Percentiles rank a stretch among this genome's conserved stretches.
Conservation (phyloP, 2,888 invertebrate genomes). For the Agrypnus murinus region DNA sequence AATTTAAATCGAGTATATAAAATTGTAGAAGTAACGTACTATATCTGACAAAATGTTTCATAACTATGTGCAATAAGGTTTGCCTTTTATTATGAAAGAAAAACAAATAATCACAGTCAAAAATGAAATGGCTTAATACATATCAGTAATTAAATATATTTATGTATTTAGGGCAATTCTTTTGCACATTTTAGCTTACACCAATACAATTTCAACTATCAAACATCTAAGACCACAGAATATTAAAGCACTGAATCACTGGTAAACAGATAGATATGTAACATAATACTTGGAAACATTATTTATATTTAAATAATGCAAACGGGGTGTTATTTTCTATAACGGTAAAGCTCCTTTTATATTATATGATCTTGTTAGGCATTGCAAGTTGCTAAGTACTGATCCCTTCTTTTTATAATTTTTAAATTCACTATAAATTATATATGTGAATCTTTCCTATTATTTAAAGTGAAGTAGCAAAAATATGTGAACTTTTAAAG, state of each 20-base stretch:
- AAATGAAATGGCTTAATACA: too few species aligned
- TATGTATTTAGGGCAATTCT: too few species aligned
- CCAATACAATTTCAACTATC: background rate
- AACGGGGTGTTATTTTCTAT: background rate
- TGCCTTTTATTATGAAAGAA: too few species aligned
- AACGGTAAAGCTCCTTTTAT: background rate
- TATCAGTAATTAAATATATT: too few species aligned
- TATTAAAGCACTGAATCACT: conserved; percentile 22
- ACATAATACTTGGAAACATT: conserved; percentile 6
- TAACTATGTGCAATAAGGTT: too few species aligned
- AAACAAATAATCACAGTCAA: too few species aligned
- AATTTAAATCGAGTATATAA: too few species aligned
- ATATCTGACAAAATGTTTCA: too few species aligned
- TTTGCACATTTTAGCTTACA: background rate
- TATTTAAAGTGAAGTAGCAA: conserved; percentile 2
- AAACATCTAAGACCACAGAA: conserved; percentile 13
- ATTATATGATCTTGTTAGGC: background rate
- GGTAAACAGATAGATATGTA: conserved; percentile 14
- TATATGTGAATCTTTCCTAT: background rate
- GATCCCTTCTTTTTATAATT: background rate
- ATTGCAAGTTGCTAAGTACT: background rate
- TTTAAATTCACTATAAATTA: background rate
- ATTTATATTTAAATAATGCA: background rate
- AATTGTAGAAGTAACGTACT: too few species aligned
- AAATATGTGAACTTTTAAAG: conserved; percentile 1